A percentile compares a stretch with the other conserved stretches of the same genome.
phyloP scores from a whole-genome alignment of 2,888 invertebrate genomes.

The Drosophila colorata region DNA sequence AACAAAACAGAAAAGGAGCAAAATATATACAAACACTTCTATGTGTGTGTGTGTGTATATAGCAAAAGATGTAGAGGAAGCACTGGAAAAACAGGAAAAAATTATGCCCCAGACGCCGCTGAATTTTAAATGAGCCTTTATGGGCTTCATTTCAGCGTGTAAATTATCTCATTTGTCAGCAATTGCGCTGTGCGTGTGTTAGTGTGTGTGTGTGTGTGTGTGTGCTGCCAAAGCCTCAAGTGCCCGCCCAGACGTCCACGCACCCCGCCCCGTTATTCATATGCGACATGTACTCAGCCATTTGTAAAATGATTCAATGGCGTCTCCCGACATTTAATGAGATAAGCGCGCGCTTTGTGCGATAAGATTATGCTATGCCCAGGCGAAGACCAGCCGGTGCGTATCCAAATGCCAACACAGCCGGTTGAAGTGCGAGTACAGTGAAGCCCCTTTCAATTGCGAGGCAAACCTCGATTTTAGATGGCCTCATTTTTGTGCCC shows the following conservation, averaged over 20 bases:
- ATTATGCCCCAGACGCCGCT: conserved; percentile 81
- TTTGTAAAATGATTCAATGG: conserved; percentile 79
- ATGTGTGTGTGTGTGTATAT: neutral
- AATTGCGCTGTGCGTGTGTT: conserved; percentile 66
- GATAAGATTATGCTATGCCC: conserved; percentile 66
- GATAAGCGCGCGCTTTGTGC: conserved; percentile 71
- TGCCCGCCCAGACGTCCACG: conserved; percentile 53
- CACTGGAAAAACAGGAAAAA: conserved; percentile 58
- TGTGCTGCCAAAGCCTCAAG: conserved; percentile 47
- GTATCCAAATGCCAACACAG: conserved; percentile 22
- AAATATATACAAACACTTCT: conserved; percentile 15
- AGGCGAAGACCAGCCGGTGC: conserved; percentile 44
- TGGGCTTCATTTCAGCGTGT: conserved; percentile 81
- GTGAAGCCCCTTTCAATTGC: neutral
- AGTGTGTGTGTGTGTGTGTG: conserved; percentile 19
- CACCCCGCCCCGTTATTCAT: conserved; percentile 38
- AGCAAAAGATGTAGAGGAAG: conserved; percentile 20
- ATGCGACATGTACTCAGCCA: conserved; percentile 77
- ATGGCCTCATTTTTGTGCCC: neutral
- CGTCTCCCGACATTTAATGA: conserved; percentile 77
- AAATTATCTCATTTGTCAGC: conserved; percentile 81
- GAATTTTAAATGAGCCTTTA: conserved; percentile 82
- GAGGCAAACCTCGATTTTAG: neutral
- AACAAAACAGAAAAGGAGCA: conserved; percentile 36
- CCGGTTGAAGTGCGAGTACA: conserved; percentile 6